Percentiles rank a stretch among this genome's conserved stretches.
phyloP scores from a whole-genome alignment of 2,888 invertebrate genomes.

The Xestia sexstrigata region DNA sequence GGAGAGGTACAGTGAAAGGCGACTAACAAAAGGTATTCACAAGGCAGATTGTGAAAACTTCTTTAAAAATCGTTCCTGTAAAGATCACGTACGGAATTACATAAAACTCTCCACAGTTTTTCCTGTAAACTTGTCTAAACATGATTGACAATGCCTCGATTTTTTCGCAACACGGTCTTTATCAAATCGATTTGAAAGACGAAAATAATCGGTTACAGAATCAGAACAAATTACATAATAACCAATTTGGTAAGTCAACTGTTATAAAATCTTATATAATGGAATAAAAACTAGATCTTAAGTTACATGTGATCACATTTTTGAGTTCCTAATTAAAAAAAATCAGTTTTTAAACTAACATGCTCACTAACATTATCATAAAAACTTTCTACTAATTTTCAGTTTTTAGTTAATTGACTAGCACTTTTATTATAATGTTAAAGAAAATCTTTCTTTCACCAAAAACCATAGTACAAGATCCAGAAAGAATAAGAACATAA shows the following conservation, averaged over 20 bases:
- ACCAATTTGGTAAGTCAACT: constrained; percentile 46
- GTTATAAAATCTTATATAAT: constrained; percentile 54
- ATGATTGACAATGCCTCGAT: constrained; percentile 16
- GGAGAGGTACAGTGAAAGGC: no score
- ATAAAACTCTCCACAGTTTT: constrained; percentile 18
- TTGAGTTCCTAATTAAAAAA: background rate
- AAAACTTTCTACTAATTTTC: no score
- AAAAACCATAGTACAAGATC: no score
- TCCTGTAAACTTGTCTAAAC: constrained; percentile 21
- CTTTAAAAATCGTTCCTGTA: background rate
- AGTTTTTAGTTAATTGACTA: no score
- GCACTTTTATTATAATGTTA: background rate
- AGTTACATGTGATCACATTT: background rate
- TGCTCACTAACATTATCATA: no score
- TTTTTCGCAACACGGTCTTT: constrained; percentile 37
- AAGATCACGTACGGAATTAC: background rate
- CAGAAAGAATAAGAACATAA: no score
- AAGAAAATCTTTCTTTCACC: no score
- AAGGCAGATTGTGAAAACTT: background rate
- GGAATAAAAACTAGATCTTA: constrained; percentile 45
- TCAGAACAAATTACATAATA: constrained; percentile 45
- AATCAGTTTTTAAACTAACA: no score
- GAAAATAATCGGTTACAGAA: constrained; percentile 48
- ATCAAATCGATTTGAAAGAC: constrained; percentile 44
- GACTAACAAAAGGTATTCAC: no score